Evolutionary conservation across 1,140 invertebrate species (phyloP).

Genomic region (Lethrus apterus): DNA sequence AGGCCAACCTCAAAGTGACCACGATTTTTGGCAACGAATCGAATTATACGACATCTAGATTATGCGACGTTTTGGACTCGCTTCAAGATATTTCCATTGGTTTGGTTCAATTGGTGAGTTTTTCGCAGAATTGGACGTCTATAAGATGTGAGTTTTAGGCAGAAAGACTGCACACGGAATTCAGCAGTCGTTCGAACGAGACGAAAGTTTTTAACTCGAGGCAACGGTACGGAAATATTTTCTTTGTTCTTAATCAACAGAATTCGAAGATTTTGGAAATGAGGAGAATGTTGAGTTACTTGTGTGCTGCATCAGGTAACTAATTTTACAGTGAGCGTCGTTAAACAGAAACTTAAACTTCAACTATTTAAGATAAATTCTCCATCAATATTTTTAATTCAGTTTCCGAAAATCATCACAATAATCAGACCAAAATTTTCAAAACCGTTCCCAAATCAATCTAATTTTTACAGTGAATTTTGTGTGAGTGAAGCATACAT

Average conservation of each 20-base stretch:
- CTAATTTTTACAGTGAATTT: too few relatives aligned
- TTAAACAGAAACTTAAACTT: neutral
- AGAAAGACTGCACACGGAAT: conserved; percentile 35
- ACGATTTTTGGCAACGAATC: conserved; percentile 21
- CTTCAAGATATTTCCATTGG: conserved; percentile 42
- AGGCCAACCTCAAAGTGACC: conserved; percentile 27
- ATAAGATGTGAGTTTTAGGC: conserved; percentile 33
- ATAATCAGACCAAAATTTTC: too few relatives aligned
- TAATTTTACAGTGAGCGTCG: neutral
- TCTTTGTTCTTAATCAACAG: neutral
- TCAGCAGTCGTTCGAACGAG: neutral
- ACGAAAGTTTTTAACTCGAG: neutral
- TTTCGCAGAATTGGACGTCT: conserved; percentile 8
- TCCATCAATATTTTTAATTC: too few relatives aligned
- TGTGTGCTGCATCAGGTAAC: conserved; percentile 38
- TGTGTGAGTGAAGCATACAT: too few relatives aligned
- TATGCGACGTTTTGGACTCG: conserved; percentile 29
- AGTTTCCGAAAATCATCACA: too few relatives aligned
- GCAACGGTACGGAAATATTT: conserved; percentile 2
- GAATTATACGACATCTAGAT: conserved; percentile 16
- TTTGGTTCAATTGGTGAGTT: conserved; percentile 38
- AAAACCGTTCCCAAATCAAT: too few relatives aligned
- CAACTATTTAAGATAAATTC: neutral
- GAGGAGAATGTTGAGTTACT: conserved; percentile 34
- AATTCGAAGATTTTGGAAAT: conserved; percentile 40